A percentile compares a stretch with the other conserved stretches of the same genome.
Evolutionary conservation across 2,888 invertebrate species (phyloP).

Genomic region (Vesta saturnalis): DNA sequence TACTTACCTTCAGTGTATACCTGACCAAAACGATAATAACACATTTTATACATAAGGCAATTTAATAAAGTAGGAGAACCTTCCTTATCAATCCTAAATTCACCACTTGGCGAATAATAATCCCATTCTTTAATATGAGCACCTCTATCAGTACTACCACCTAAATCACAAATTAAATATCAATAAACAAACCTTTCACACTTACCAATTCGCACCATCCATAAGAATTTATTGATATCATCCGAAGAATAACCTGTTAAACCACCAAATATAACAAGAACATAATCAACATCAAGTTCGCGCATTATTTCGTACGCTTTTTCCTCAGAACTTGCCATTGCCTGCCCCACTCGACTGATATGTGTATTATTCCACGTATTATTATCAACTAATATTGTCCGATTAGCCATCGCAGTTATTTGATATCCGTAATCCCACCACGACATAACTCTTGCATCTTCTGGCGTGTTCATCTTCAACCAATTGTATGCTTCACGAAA

Average conservation of each 20-base stretch:
- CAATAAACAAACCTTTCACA: neutral
- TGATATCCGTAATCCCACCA: conserved; percentile 99
- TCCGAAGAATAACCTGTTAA: conserved; percentile 98
- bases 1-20: conserved; percentile 94
- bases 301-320: conserved; percentile 98
- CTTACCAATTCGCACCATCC: conserved; percentile 90
- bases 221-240: conserved; percentile 98
- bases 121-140: conserved; percentile 96
- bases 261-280: conserved; percentile 98
- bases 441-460: conserved; percentile 97
- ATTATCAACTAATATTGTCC: conserved; percentile 95
- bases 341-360: conserved; percentile 95
- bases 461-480: conserved; percentile 94
- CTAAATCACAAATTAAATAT: conserved; percentile 57
- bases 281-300: conserved; percentile 97
- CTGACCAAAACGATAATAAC: conserved; percentile 97
- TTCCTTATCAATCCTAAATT: conserved; percentile 95
- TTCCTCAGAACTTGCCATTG: conserved; percentile 97
- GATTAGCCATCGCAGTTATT: conserved; percentile 99
- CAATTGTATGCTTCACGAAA: conserved; percentile 99
- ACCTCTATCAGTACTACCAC: conserved; percentile 94
- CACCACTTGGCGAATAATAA: conserved; percentile 95
- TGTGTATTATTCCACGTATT: conserved; percentile 99
- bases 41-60: conserved; percentile 99
- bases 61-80: conserved; percentile 92